A percentile compares a stretch with the other conserved stretches of the same genome.
These are phyloP conservation scores for Hymenopus coronatus DNA, from an alignment of 2,888 invertebrate genomes.

Conservation along the genomic window DNA sequence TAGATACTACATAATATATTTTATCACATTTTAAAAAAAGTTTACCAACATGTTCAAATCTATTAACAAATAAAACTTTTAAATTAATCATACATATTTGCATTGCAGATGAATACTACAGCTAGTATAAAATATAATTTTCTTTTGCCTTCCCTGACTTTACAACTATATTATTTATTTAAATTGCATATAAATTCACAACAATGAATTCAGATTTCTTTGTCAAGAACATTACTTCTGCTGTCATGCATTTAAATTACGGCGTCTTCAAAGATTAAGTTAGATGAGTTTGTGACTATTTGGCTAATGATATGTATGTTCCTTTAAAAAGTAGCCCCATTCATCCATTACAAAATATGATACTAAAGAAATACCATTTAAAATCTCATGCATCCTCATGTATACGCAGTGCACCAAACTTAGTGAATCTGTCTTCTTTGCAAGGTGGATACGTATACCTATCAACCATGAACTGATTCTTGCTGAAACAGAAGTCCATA, in stretches of 20 bases:
- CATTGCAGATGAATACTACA: neutral
- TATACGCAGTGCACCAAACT: neutral
- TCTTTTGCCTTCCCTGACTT: neutral
- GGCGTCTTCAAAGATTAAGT: neutral
- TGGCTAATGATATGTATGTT: neutral
- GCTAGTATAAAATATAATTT: neutral
- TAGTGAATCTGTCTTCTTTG: neutral
- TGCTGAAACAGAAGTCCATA: neutral
- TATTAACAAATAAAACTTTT: neutral
- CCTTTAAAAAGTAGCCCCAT: neutral
- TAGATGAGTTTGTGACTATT: neutral
- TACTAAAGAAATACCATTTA: neutral
- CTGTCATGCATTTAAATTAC: neutral
- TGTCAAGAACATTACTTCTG: neutral
- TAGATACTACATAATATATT: too few species aligned
- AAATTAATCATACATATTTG: neutral
- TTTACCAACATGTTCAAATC: neutral
- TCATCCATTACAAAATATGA: neutral
- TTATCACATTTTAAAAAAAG: neutral
- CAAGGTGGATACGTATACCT: neutral
- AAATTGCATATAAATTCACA: conserved; percentile 3
- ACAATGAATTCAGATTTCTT: neutral
- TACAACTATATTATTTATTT: neutral
- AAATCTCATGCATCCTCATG: neutral
- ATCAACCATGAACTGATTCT: neutral